Percentiles rank a stretch among this genome's conserved stretches.
Conservation (phyloP, 2,888 invertebrate genomes). For the Drosophila peninsularis region DNA sequence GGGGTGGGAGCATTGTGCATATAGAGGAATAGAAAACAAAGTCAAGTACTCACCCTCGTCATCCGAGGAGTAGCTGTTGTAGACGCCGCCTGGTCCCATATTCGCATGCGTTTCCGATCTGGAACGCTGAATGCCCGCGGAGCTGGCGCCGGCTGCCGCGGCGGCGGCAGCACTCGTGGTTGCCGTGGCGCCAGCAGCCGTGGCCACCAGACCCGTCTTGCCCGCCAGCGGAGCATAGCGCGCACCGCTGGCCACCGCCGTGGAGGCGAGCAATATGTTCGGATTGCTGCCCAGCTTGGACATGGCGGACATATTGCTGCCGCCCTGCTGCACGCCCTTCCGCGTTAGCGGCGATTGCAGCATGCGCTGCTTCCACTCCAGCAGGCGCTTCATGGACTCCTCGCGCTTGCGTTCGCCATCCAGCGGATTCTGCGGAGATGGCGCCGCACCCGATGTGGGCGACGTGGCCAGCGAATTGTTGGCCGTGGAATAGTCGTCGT, state of each 20-base stretch:
- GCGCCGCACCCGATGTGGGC: constrained; percentile 57
- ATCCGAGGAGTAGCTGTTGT: constrained; percentile 94
- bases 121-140: constrained; percentile 84
- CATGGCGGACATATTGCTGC: constrained; percentile 84
- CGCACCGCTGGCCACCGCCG: constrained; percentile 79
- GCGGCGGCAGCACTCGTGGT: constrained; percentile 11
- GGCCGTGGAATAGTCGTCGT: constrained; percentile 83
- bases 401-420: constrained; percentile 93
- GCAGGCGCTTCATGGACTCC: constrained; percentile 94
- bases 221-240: constrained; percentile 69
- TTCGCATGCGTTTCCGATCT: constrained; percentile 85
- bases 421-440: constrained; percentile 61
- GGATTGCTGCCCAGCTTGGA: constrained; percentile 84
- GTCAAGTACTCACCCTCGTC: constrained; percentile 91
- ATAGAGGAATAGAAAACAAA: constrained; percentile 12
- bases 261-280: constrained; percentile 81
- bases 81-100: constrained; percentile 85
- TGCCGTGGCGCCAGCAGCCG: constrained; percentile 7
- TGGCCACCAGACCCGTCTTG: constrained; percentile 50
- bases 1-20: constrained; percentile 32
- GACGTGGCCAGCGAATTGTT: constrained; percentile 66
- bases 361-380: constrained; percentile 97
- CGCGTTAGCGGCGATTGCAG: constrained; percentile 94
- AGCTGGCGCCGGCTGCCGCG: constrained; percentile 11
- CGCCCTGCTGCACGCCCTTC: constrained; percentile 88